These are phyloP conservation scores for Scyliorhinus canicula DNA, from an alignment of 2,797 vertebrate genomes.

Conservation along the genomic window DNA sequence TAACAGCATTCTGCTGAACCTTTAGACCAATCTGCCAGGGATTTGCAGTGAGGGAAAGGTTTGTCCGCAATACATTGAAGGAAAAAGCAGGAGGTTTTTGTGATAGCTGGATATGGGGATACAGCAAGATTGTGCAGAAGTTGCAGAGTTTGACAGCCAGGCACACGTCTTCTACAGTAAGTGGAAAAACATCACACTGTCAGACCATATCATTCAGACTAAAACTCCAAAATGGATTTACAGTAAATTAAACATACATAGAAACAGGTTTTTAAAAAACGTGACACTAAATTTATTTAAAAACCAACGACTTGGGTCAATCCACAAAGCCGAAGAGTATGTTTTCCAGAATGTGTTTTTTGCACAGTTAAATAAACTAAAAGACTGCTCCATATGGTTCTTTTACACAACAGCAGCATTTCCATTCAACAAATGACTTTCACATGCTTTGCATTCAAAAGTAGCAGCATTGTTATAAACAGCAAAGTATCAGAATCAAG, in stretches of 20 bases:
- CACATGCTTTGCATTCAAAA: background rate
- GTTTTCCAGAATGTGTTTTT: background rate
- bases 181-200: background rate
- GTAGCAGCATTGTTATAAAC: background rate
- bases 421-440: background rate
- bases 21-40: background rate
- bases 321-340: background rate
- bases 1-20: background rate
- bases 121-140: background rate
- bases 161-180: background rate
- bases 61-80: background rate
- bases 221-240: background rate
- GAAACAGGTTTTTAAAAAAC: background rate
- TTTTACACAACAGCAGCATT: background rate
- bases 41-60: background rate
- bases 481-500: background rate
- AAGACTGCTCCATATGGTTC: background rate
- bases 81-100: background rate
- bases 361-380: background rate
- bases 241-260: background rate
- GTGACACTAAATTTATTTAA: background rate
- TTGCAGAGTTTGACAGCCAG: background rate
- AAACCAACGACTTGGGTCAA: background rate
- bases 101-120: background rate
- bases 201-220: background rate